phyloP scores from a whole-genome alignment of 2,888 invertebrate genomes.

The Plagiodera versicolora region DNA sequence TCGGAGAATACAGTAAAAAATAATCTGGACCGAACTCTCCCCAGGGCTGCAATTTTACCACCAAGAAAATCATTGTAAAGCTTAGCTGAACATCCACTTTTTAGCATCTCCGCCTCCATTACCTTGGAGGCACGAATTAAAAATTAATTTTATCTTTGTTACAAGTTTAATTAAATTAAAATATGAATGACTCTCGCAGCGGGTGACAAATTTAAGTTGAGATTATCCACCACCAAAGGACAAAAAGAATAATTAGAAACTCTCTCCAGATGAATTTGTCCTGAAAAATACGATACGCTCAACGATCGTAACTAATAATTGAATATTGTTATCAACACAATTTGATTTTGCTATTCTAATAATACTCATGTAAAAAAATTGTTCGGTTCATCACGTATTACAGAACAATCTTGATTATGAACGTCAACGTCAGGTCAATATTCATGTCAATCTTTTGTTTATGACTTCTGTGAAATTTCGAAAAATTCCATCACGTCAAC shows the following conservation, averaged over 20 bases:
- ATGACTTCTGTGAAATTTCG: too few relatives aligned
- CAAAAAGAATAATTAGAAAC: constrained; percentile 34
- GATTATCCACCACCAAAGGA: constrained; percentile 33
- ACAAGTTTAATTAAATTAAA: constrained; percentile 56
- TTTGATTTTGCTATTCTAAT: too few relatives aligned
- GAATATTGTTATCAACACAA: too few relatives aligned
- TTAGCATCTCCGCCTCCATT: constrained; percentile 46
- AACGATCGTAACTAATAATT: too few relatives aligned
- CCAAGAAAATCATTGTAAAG: constrained; percentile 48
- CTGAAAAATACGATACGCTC: constrained; percentile 21
- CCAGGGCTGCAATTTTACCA: constrained; percentile 44
- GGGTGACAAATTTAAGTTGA: constrained; percentile 46
- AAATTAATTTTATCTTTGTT: constrained; percentile 56
- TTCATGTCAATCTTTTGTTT: too few relatives aligned
- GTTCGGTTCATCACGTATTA: too few relatives aligned
- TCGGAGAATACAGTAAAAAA: constrained; percentile 52
- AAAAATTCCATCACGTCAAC: too few relatives aligned
- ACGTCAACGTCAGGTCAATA: too few relatives aligned
- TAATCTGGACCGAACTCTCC: constrained; percentile 53
- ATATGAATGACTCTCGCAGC: constrained; percentile 48
- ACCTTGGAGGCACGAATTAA: constrained; percentile 52
- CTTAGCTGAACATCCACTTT: constrained; percentile 43
- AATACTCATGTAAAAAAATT: too few relatives aligned
- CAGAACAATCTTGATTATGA: too few relatives aligned
- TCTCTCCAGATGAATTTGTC: constrained; percentile 23